phyloP scores from a whole-genome alignment of 2,113 vertebrate genomes.

The Tyto alba region DNA sequence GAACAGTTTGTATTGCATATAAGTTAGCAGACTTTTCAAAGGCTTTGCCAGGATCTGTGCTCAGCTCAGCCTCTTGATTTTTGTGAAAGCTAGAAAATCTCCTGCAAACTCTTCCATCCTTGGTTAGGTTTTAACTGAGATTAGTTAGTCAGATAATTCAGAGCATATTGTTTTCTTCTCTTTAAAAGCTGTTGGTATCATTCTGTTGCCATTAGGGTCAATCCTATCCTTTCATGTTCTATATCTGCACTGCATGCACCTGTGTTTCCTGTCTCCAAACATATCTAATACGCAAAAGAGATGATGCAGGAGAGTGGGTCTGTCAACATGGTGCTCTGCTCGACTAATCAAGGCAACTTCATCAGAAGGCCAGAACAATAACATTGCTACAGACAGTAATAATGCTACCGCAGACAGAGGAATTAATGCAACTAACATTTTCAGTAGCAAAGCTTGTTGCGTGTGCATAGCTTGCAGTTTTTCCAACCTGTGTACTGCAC shows the following conservation, averaged over 20 bases:
- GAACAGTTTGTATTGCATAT: neutral
- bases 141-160: neutral
- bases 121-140: neutral
- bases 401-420: neutral
- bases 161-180: neutral
- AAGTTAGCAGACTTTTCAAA: neutral
- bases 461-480: neutral
- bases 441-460: neutral
- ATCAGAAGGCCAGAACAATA: neutral
- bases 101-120: neutral
- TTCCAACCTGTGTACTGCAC: rapidly evolving
- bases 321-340: neutral
- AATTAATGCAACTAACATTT: neutral
- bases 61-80: neutral
- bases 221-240: neutral
- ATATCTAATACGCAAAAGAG: rapidly evolving
- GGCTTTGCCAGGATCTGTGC: neutral
- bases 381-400: neutral
- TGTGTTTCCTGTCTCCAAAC: neutral
- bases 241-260: neutral
- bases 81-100: neutral
- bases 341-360: neutral
- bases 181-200: neutral
- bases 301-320: neutral
- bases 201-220: neutral